Evolutionary conservation across 2,797 vertebrate genomes (phyloP).

Genomic region (Pempheris klunzingeri): DNA sequence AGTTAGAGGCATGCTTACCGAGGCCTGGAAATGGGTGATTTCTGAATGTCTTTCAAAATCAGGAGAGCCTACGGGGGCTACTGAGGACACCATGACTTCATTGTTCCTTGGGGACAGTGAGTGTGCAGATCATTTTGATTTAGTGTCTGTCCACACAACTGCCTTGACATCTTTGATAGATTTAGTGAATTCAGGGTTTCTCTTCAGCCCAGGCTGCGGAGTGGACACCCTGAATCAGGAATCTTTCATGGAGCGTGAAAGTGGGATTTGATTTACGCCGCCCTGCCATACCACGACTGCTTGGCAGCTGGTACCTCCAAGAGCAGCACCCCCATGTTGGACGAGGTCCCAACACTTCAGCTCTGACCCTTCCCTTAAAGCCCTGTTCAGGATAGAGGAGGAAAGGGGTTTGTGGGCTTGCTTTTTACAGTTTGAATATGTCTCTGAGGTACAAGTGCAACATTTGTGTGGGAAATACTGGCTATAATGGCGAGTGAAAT

Average conservation of each 20-base stretch:
- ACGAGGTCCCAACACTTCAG: background rate
- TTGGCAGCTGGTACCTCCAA: conserved; percentile 40
- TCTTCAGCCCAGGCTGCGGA: no score
- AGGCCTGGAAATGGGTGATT: no score
- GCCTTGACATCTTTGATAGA: no score
- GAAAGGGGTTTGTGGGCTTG: background rate
- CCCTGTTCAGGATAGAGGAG: background rate
- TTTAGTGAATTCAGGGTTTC: no score
- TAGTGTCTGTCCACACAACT: no score
- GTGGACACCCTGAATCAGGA: no score
- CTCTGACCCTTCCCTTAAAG: background rate
- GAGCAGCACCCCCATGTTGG: conserved; percentile 6
- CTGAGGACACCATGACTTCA: no score
- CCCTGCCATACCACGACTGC: conserved; percentile 42
- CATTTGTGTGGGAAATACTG: background rate
- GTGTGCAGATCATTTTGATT: no score
- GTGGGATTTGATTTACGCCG: conserved; percentile 52
- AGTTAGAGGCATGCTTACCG: no score
- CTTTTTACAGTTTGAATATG: background rate
- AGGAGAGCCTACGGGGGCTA: no score
- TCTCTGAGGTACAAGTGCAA: conserved; percentile 8
- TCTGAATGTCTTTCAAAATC: no score
- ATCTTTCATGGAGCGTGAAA: conserved; percentile 11
- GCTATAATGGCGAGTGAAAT: background rate
- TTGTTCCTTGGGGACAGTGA: no score